Evolutionary conservation across 1,140 invertebrate genomes (phyloP).

Genomic region (Calosoma granatense): DNA sequence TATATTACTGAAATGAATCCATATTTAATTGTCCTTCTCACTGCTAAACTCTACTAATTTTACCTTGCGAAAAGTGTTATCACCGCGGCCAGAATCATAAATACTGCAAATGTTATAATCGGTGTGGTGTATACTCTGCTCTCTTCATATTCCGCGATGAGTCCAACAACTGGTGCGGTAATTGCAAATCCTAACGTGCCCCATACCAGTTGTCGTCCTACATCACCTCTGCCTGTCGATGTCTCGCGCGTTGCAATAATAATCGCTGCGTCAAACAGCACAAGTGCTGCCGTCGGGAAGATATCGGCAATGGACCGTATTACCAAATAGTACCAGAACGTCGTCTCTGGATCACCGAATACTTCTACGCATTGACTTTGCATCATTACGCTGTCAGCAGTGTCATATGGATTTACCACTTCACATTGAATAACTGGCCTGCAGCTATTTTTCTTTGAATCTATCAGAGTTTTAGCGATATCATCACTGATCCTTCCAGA

Average conservation of each 20-base stretch:
- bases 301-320: conserved; percentile 63
- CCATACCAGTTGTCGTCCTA: conserved; percentile 67
- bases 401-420: conserved; percentile 54
- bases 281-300: conserved; percentile 59
- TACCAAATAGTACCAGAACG: conserved; percentile 60
- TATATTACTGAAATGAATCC: conserved; percentile 42
- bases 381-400: conserved; percentile 46
- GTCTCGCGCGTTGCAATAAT: conserved; percentile 71
- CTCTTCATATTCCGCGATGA: too few species aligned
- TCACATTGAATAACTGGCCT: conserved; percentile 54
- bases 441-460: conserved; percentile 35
- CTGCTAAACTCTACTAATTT: conserved; percentile 20
- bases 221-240: conserved; percentile 64
- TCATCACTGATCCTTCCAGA: conserved; percentile 43
- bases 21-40: background rate
- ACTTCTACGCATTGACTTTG: conserved; percentile 52
- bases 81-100: conserved; percentile 52
- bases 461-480: conserved; percentile 30
- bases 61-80: conserved; percentile 51
- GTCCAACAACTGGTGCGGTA: conserved; percentile 56
- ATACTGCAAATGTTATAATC: conserved; percentile 45
- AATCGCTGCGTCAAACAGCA: conserved; percentile 62
- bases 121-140: conserved; percentile 29
- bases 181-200: conserved; percentile 62
- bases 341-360: conserved; percentile 48